phyloP scores from a whole-genome alignment of 2,113 vertebrate genomes.

The Cynocephalus volans region DNA sequence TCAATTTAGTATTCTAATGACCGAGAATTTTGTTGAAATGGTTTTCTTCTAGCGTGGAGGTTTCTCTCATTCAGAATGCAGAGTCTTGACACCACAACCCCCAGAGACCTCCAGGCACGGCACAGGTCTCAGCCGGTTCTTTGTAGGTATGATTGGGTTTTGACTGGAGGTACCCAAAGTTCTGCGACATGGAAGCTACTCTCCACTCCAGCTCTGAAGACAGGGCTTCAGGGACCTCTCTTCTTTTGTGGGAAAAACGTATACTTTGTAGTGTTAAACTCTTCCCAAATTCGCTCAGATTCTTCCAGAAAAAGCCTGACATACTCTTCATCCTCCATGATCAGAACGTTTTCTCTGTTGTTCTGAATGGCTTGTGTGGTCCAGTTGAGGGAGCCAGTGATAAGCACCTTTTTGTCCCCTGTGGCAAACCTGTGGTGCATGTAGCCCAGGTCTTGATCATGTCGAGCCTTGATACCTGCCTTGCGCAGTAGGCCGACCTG shows the following conservation, averaged over 20 bases:
- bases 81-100: background rate
- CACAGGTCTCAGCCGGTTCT: background rate
- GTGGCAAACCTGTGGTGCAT: slow-evolving; percentile 99
- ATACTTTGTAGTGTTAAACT: slow-evolving; percentile 90
- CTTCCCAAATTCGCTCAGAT: slow-evolving; percentile 94
- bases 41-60: too few species aligned
- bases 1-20: background rate
- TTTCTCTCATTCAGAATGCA: background rate
- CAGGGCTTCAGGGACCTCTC: background rate
- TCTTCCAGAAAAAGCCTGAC: slow-evolving; percentile 93
- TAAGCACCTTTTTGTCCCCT: slow-evolving; percentile 92
- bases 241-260: slow-evolving; percentile 80
- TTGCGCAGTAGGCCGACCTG: too few species aligned
- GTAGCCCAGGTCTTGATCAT: slow-evolving; percentile 87
- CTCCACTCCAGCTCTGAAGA: background rate
- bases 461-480: slow-evolving; percentile 94
- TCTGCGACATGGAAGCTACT: background rate
- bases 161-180: background rate
- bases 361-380: slow-evolving; percentile 94
- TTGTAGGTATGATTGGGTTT: background rate
- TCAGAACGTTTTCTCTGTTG: slow-evolving; percentile 95
- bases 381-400: slow-evolving; percentile 98
- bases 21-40: background rate
- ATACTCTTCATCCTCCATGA: slow-evolving; percentile 91
- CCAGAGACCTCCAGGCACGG: too few species aligned